Conservation (phyloP, 2,113 vertebrate genomes). For the Tonatia bakeri region DNA sequence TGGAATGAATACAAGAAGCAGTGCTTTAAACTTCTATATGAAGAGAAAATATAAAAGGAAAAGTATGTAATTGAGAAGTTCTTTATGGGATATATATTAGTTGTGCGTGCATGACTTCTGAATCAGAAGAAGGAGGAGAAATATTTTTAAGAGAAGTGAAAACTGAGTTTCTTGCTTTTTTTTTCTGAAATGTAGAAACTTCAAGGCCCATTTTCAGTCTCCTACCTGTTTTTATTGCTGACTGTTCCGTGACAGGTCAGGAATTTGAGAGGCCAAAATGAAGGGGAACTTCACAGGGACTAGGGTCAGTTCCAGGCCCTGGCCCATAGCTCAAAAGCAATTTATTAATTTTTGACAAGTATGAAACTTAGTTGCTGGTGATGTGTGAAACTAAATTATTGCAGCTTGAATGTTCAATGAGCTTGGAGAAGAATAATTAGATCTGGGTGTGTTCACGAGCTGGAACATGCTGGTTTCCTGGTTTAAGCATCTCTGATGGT, state of each 20-base stretch:
- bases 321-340: background rate
- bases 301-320: background rate
- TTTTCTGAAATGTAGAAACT: background rate
- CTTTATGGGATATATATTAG: background rate
- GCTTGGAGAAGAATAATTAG: background rate
- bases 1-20: background rate
- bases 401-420: constrained; percentile 16
- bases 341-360: constrained; percentile 37
- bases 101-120: background rate
- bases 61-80: background rate
- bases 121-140: background rate
- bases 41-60: background rate
- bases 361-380: constrained; percentile 7
- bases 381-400: constrained; percentile 53
- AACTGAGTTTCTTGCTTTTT: background rate
- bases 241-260: background rate
- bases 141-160: background rate
- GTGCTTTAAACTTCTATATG: background rate
- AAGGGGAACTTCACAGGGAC: background rate
- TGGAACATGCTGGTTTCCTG: background rate
- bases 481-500: background rate
- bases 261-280: background rate
- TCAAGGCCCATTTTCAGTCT: background rate
- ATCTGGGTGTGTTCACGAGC: background rate
- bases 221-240: background rate